Base-by-base conservation (phyloP, 2,113 vertebrate species). In the Dasyurus viverrinus region DNA sequence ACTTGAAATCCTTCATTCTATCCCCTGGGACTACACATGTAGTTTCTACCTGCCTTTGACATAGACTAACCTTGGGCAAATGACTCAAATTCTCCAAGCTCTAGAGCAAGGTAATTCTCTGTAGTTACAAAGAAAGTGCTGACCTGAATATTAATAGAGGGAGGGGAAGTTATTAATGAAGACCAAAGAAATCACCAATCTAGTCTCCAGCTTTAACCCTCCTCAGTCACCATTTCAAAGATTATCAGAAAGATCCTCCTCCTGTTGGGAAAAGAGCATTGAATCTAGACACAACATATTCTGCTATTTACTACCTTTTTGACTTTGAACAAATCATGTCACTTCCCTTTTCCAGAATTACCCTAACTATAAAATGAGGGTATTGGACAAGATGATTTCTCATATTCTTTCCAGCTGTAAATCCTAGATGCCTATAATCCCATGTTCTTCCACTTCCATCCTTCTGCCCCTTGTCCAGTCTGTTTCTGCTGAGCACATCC, bases 381-480 rank as follows among this genome's bases (percentile, higher is more conserved):
- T 8, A 8, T 23, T 42, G 6, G n/a, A 84, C 0, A 0, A 84
- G n/a, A 2, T 42, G 16, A 84, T 16, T 26, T 84, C 68, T 23
- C 42, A 76, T 23, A 16, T 84, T 76, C 36, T 19, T 84, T 84
- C 68, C 68, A 84, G 4, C 68, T 84, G 1, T 84, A 84, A n/a
- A n/a, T 84, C 16, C 36, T 42, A 42, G 36, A 16, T 84, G 14
- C 68, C n/a, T 84, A 22, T 84, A 42, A 84, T 84, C 68, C 68
- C 42, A 0, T 8, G 16, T 8, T 8, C n/a, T 23, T 42, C n/a
- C 19, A 42, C n/a, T 84, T 23, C n/a, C 7, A 42, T 84, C 68
- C 30, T 53, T 95, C 53, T 54, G 94, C 90, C 26, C 89, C 76
- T 47, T 36, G 22, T 91, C 94, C 97, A 96, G 97, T 96, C 93